phyloP scores from a whole-genome alignment of 30 jellyfish, hydroid and myxozoan genomes.

The Aurelia sp. region DNA sequence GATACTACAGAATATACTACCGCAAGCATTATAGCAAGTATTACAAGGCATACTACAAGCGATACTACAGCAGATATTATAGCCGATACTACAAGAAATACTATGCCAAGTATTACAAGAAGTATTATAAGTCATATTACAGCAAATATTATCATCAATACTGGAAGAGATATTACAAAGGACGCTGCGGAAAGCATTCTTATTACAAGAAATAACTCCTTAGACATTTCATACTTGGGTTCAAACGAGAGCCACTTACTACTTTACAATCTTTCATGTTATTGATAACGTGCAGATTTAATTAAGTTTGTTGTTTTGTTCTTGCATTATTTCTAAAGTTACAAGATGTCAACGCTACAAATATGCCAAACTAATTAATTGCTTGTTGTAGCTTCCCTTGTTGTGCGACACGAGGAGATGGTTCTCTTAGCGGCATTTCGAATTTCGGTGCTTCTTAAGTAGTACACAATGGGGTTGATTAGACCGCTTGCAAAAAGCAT shows the following conservation, averaged over 20 bases:
- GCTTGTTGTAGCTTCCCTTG: too few species aligned
- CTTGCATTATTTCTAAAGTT: too few species aligned
- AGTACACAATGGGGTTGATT: slow-evolving; percentile 1
- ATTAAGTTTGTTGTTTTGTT: too few species aligned
- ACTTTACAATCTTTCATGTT: too few species aligned
- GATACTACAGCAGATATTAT: slow-evolving; percentile 30
- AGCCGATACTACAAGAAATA: slow-evolving; percentile 41
- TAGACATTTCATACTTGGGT: too few species aligned
- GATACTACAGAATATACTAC: slow-evolving; percentile 20
- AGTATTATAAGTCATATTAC: not conserved
- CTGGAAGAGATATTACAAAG: slow-evolving; percentile 8
- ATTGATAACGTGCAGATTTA: too few species aligned
- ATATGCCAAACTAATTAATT: too few species aligned
- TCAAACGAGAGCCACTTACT: too few species aligned
- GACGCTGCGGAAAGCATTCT: slow-evolving; percentile 2
- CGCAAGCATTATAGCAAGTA: slow-evolving; percentile 24
- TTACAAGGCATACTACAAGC: slow-evolving; percentile 45
- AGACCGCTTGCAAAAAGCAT: not conserved
- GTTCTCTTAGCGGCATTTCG: slow-evolving; percentile 1
- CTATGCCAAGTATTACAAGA: slow-evolving; percentile 27
- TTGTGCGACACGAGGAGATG: too few species aligned
- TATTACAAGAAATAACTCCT: too few species aligned
- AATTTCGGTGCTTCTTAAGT: not conserved
- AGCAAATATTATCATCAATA: slow-evolving; percentile 14
- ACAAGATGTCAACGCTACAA: too few species aligned